Evolutionary conservation across 2,888 invertebrate genomes (phyloP).

Genomic region (Pediacus dermestoides): DNA sequence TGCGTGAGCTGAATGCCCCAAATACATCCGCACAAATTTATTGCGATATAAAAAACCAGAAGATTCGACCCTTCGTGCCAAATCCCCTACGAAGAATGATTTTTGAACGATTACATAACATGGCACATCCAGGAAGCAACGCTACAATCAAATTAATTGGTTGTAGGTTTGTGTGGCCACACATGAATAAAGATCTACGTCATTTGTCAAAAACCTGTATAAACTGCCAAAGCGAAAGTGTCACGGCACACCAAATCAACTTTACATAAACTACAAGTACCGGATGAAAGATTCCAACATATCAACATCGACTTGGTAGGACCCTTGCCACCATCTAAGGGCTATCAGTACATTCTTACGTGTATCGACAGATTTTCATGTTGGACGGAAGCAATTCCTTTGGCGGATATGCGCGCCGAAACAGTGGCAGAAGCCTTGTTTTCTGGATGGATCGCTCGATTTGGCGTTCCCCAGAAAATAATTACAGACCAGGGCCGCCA

Average conservation of each 20-base stretch:
- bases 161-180: slow-evolving; percentile 28
- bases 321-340: slow-evolving; percentile 21
- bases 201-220: slow-evolving; percentile 37
- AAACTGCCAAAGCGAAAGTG: slow-evolving; percentile 40
- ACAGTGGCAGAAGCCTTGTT: slow-evolving; percentile 7
- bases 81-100: slow-evolving; percentile 7
- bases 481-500: slow-evolving; percentile 18
- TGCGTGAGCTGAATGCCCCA: background rate
- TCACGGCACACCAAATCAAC: slow-evolving; percentile 34
- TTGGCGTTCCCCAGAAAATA: slow-evolving; percentile 14
- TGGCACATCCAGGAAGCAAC: slow-evolving; percentile 33
- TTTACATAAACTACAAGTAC: slow-evolving; percentile 25
- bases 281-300: slow-evolving; percentile 31
- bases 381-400: slow-evolving; percentile 45
- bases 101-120: slow-evolving; percentile 25
- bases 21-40: background rate
- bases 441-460: slow-evolving; percentile 6
- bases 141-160: slow-evolving; percentile 31
- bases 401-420: slow-evolving; percentile 32
- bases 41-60: background rate
- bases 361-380: slow-evolving; percentile 37
- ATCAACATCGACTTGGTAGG: slow-evolving; percentile 38
- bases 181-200: slow-evolving; percentile 20
- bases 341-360: slow-evolving; percentile 25
- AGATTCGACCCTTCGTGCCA: background rate